These are phyloP conservation scores for Cyphomyrus plagiostoma DNA, from an alignment of 2,113 vertebrate species.

Conservation along the genomic window DNA sequence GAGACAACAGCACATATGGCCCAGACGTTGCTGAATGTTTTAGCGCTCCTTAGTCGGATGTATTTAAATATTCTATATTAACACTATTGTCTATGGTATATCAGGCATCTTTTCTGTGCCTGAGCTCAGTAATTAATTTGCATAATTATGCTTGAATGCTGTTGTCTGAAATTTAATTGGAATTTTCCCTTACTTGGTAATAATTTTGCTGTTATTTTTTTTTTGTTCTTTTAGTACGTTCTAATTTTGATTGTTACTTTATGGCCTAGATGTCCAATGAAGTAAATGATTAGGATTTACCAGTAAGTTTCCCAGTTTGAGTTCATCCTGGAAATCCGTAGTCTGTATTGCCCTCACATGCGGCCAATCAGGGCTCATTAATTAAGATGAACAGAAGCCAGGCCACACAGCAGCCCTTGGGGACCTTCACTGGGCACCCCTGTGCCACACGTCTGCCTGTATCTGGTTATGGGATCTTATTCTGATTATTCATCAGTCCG, in stretches of 20 bases:
- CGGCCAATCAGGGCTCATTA: not conserved
- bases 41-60: not conserved
- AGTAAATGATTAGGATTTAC: not conserved
- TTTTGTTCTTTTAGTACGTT: not conserved
- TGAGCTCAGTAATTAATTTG: not conserved
- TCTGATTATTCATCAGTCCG: not conserved
- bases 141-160: not conserved
- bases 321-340: not conserved
- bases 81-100: not conserved
- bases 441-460: not conserved
- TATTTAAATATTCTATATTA: not conserved
- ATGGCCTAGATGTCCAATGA: not conserved
- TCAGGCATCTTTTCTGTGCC: not conserved
- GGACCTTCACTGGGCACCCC: not conserved
- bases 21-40: not conserved
- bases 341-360: not conserved
- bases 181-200: not conserved
- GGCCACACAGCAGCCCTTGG: not conserved
- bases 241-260: not conserved
- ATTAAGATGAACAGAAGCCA: slow-evolving; percentile 6
- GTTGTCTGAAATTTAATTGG: not conserved
- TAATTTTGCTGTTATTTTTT: not conserved
- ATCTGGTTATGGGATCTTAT: not conserved
- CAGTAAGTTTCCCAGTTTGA: not conserved
- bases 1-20: not conserved